These are phyloP conservation scores for Coendou prehensilis DNA, from an alignment of 2,797 vertebrate genomes.

Conservation along the genomic window DNA sequence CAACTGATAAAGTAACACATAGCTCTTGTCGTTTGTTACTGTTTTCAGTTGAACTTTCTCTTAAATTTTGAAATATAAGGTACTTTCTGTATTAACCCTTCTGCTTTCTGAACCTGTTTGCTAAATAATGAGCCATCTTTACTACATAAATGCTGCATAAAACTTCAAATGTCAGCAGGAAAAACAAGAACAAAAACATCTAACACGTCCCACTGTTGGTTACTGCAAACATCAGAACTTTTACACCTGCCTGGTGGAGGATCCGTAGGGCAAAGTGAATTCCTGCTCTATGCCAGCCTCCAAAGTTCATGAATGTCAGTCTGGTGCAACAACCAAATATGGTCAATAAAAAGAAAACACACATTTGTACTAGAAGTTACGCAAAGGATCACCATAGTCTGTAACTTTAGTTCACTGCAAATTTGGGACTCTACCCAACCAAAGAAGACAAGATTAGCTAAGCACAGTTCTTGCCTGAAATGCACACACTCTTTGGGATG, in stretches of 20 bases:
- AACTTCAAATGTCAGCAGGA: not conserved
- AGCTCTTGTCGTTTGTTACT: not conserved
- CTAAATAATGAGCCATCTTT: not conserved
- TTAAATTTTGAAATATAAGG: not conserved
- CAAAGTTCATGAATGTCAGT: not conserved
- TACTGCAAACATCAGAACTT: not conserved
- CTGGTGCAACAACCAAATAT: not conserved
- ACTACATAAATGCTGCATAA: not conserved
- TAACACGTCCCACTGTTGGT: not conserved
- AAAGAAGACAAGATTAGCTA: not conserved
- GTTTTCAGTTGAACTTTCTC: not conserved
- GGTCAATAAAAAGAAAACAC: not conserved
- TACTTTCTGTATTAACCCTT: not conserved
- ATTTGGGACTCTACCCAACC: not conserved
- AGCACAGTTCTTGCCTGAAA: not conserved
- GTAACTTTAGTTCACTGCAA: not conserved
- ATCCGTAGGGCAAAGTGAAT: not conserved
- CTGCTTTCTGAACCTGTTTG: not conserved
- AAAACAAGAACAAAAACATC: not conserved
- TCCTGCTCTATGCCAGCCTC: no score
- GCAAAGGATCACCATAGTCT: not conserved
- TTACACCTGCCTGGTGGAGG: not conserved
- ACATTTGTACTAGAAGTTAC: not conserved
- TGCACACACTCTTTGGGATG: rapidly evolving
- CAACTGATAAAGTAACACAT: not conserved